A percentile compares a stretch with the other conserved stretches of the same genome.
phyloP scores from a whole-genome alignment of 2,888 invertebrate genomes.

The Lobophora halterata region DNA sequence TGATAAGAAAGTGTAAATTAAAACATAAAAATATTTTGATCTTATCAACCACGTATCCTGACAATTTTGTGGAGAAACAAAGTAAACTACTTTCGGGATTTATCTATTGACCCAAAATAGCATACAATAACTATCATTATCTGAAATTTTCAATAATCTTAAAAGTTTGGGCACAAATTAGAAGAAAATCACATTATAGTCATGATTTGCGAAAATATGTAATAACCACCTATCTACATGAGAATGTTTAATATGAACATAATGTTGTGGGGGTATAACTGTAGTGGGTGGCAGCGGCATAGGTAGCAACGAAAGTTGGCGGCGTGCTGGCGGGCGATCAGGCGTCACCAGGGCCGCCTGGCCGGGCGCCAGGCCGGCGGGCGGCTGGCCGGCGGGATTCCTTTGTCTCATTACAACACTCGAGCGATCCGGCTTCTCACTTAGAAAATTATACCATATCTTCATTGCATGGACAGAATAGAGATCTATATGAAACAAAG shows the following conservation, averaged over 20 bases:
- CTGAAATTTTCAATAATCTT: no score
- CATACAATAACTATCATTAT: no score
- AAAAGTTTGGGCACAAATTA: neutral
- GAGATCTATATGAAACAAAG: no score
- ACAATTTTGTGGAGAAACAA: no score
- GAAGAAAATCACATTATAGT: neutral
- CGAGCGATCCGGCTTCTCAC: slow-evolving; percentile 34
- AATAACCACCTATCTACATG: neutral
- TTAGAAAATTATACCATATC: neutral
- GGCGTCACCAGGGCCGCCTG: slow-evolving; percentile 78
- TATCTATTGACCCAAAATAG: no score
- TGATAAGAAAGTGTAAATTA: no score
- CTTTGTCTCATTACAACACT: slow-evolving; percentile 75
- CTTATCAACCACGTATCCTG: no score
- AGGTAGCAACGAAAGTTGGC: slow-evolving; percentile 45
- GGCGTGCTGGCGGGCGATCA: slow-evolving; percentile 66
- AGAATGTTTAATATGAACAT: slow-evolving; percentile 10
- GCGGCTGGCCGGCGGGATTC: slow-evolving; percentile 75
- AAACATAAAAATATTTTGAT: no score
- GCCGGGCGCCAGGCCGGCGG: slow-evolving; percentile 80
- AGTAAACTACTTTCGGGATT: no score
- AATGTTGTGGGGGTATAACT: slow-evolving; percentile 17
- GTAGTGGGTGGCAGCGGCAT: slow-evolving; percentile 28
- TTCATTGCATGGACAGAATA: no score
- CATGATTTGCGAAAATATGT: no score